Evolutionary conservation across 2,113 vertebrate genomes (phyloP).

Genomic region (Pandion haliaetus): DNA sequence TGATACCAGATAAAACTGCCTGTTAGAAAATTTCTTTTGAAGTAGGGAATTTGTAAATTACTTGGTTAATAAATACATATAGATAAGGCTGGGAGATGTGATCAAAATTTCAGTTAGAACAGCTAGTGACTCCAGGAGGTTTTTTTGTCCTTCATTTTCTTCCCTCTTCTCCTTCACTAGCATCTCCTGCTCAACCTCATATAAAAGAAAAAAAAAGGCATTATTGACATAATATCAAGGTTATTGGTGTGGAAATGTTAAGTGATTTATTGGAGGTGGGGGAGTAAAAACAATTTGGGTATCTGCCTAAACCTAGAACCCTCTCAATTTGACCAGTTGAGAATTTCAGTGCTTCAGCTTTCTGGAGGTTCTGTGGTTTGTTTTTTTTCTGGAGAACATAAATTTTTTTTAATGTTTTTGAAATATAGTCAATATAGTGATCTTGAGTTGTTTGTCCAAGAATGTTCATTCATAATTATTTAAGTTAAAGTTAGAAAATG

Average conservation of each 20-base stretch:
- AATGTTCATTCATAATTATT: not conserved
- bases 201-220: not conserved
- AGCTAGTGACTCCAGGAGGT: not conserved
- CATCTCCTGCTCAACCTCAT: not conserved
- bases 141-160: not conserved
- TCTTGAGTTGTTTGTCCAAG: not conserved
- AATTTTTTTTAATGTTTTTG: not conserved
- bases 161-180: not conserved
- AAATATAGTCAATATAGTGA: not conserved
- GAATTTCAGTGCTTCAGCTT: not conserved
- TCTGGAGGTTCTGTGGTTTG: not conserved
- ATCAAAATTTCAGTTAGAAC: not conserved
- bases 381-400: not conserved
- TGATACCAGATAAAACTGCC: not conserved
- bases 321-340: not conserved
- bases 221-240: not conserved
- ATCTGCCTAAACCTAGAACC: not conserved
- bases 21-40: not conserved
- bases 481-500: not conserved
- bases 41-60: not conserved
- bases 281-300: not conserved
- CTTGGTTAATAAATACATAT: not conserved
- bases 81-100: not conserved
- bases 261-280: not conserved
- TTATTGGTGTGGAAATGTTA: not conserved